phyloP scores from a whole-genome alignment of 2,888 invertebrate genomes.

The Mesorhabditis belari region DNA sequence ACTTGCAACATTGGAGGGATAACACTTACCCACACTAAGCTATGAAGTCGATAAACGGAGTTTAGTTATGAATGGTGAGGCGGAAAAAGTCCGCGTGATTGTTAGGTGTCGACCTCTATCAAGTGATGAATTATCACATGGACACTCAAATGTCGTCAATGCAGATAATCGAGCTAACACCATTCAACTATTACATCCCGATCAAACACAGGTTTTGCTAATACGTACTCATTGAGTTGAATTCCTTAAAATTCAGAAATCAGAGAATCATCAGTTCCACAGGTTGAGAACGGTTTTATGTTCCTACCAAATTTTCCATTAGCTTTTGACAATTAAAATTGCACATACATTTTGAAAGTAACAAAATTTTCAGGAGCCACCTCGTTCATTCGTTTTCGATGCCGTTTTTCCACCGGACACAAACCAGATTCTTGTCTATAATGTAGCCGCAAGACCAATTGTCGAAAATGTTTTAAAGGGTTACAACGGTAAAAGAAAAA shows the following conservation, averaged over 20 bases:
- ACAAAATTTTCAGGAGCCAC: conserved; percentile 56
- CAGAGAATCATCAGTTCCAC: no score
- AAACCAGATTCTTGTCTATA: conserved; percentile 79
- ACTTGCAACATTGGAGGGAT: no score
- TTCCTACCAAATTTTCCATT: not conserved
- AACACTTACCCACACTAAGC: no score
- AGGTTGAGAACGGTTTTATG: no score
- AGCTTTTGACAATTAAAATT: not conserved
- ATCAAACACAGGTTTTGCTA: conserved; percentile 9
- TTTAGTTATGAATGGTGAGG: conserved; percentile 34
- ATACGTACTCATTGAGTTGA: conserved; percentile 1
- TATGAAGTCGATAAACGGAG: no score
- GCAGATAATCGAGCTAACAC: conserved; percentile 16
- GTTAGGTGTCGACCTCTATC: conserved; percentile 88
- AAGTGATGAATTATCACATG: conserved; percentile 71
- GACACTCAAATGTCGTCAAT: conserved; percentile 60
- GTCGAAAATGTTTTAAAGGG: conserved; percentile 90
- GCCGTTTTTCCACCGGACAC: conserved; percentile 81
- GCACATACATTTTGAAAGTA: not conserved
- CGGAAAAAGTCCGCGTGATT: conserved; percentile 89
- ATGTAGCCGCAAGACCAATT: conserved; percentile 88
- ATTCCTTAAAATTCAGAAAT: not conserved
- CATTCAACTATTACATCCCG: conserved; percentile 8
- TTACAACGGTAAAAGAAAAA: conserved; percentile 74
- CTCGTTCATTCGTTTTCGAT: conserved; percentile 87